Base-by-base conservation (phyloP, 2,888 invertebrate genomes). In the Lycophotia porphyrea region DNA sequence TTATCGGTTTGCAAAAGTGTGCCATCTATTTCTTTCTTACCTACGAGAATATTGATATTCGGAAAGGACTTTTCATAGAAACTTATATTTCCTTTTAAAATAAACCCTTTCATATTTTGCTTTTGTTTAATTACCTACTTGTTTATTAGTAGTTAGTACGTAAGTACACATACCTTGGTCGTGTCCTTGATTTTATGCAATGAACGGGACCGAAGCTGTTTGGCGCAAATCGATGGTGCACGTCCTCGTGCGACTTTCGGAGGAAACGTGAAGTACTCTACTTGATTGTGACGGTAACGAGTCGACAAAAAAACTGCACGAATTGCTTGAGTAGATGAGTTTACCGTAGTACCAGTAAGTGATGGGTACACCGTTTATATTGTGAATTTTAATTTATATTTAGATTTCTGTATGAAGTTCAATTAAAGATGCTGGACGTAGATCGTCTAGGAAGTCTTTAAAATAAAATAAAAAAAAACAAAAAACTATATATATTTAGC, bases 101-200 rank as follows among this genome's bases (percentile, higher is more conserved):
- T 39, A 1, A 4, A 11, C 34, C n/a, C 21, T 2, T 72, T 24
- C 1, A 24, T 49, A 47, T 18, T 27, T 47, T 31, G n/a, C 24
- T 34, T 27, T 70, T 7, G 31, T 63, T n/a, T 39, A 13, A 0
- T 24, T 71, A 18, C 34, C 1, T 7, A 31, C 2, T 36, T 64
- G 7, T 60, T 36, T 61, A 9, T n/a, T 42, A 34, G 31, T 69
- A 34, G 8, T 61, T 68, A 61, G 70, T 63, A 52, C 15, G 15
- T 27, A 27, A 18, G 55, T 27, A 27, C 69, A 47, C 31, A 60
- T 44, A 36, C 34, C 15, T 42, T 70, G 31, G 70, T 67, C 27
- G 67, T 55, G 76, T 69, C 82, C 85, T 84, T 82, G 82, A 76
- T 81, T 72, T 72, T 76, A 84, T 76, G 68, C 61, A 68, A 68